A percentile compares a stretch with the other conserved stretches of the same genome.
phyloP scores from a whole-genome alignment of 2,888 invertebrate species.

The Drosophila stalkeri region DNA sequence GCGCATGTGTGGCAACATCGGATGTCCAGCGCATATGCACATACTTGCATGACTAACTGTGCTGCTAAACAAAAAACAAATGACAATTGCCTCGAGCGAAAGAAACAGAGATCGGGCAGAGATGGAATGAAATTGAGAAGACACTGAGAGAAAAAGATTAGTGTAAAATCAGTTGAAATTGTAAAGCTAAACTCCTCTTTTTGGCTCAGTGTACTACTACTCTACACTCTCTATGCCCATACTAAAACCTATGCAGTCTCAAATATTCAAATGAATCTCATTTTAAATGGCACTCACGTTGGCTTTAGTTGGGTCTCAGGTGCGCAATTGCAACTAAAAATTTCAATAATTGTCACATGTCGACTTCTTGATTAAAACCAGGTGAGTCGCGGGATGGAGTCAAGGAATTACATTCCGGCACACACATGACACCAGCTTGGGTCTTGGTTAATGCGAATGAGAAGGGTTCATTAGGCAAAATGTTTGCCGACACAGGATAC shows the following conservation, averaged over 20 bases:
- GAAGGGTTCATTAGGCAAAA: conserved; percentile 74
- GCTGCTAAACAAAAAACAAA: conserved; percentile 35
- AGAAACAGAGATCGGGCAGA: conserved; percentile 8
- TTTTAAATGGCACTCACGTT: conserved; percentile 42
- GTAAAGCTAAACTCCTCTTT: too few relatives aligned
- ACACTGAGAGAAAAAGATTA: conserved; percentile 19
- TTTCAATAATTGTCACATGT: conserved; percentile 79
- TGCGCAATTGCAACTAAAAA: conserved; percentile 42
- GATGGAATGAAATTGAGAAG: background rate
- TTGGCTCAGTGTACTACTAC: conserved; percentile 19
- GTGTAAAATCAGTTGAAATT: too few relatives aligned
- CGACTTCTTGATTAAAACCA: conserved; percentile 73
- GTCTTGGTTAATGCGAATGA: conserved; percentile 13
- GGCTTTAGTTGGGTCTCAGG: conserved; percentile 49
- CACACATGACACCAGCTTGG: conserved; percentile 21
- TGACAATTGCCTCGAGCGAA: conserved; percentile 39
- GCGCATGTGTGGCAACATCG: conserved; percentile 55
- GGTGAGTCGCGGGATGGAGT: conserved; percentile 29
- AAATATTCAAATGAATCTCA: conserved; percentile 14
- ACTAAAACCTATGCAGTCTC: conserved; percentile 15
- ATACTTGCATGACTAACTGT: conserved; percentile 46
- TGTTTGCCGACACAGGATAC: conserved; percentile 53
- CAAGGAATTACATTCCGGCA: conserved; percentile 29
- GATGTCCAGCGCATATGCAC: conserved; percentile 5
- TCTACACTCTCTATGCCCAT: background rate